These are phyloP conservation scores for Stenoptilia bipunctidactyla DNA, from an alignment of 2,888 invertebrate genomes.

Conservation along the genomic window DNA sequence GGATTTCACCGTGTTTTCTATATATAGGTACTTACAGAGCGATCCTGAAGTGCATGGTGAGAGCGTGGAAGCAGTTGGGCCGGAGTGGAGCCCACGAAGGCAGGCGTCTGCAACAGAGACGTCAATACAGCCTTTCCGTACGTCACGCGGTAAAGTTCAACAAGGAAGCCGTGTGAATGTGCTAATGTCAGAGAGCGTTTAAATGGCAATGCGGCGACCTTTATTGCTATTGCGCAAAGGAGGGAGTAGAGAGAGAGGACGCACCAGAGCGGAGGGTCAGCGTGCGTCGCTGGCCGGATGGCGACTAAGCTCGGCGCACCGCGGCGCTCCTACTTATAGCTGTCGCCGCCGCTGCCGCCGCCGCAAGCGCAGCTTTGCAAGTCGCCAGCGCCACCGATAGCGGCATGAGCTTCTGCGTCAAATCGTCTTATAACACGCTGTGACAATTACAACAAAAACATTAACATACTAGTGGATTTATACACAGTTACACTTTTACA, in stretches of 20 bases:
- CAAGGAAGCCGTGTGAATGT: constrained; percentile 66
- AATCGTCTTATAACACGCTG: too few species aligned
- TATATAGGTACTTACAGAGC: constrained; percentile 45
- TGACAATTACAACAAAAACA: too few species aligned
- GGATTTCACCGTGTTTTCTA: not conserved
- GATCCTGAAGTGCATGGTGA: constrained; percentile 50
- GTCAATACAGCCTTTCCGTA: constrained; percentile 22
- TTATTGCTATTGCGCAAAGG: constrained; percentile 64
- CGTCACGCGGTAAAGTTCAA: constrained; percentile 12
- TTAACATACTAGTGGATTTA: too few species aligned
- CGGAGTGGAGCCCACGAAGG: constrained; percentile 33
- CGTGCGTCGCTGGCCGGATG: constrained; percentile 45
- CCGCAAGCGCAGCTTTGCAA: constrained; percentile 9
- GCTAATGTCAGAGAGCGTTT: constrained; percentile 68
- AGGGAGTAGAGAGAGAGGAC: constrained; percentile 40
- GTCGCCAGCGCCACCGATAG: constrained; percentile 9
- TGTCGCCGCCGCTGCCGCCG: constrained; percentile 51
- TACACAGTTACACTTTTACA: too few species aligned
- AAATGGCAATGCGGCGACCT: constrained; percentile 69
- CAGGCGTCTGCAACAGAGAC: constrained; percentile 59
- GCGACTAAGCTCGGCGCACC: constrained; percentile 65
- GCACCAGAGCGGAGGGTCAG: constrained; percentile 45
- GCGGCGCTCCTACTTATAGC: constrained; percentile 66
- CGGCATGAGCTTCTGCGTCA: constrained; percentile 13
- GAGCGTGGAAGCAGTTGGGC: constrained; percentile 18